These are phyloP conservation scores for Orthosia gracilis DNA, from an alignment of 2,888 invertebrate genomes.

Conservation along the genomic window DNA sequence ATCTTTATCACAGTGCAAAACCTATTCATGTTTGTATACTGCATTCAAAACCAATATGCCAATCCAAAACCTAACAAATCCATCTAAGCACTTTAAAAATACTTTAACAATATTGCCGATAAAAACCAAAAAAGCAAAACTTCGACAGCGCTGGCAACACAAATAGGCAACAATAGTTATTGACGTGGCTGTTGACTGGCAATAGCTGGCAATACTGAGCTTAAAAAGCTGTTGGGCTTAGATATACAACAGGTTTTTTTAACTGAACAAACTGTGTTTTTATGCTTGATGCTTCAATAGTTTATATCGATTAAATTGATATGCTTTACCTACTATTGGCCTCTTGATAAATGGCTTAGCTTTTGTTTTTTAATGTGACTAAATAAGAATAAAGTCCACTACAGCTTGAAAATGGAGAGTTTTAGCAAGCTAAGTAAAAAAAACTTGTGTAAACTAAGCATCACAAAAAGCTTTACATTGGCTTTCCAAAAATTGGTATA, in stretches of 20 bases:
- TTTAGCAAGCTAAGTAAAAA: background rate
- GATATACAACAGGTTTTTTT: conserved; percentile 24
- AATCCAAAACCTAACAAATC: conserved; percentile 32
- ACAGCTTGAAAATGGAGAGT: background rate
- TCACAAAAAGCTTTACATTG: background rate
- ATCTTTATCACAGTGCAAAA: background rate
- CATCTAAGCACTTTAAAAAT: conserved; percentile 14
- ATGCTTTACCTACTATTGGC: background rate
- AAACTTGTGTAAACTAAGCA: background rate
- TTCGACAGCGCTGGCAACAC: conserved; percentile 23
- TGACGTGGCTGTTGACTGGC: conserved; percentile 22
- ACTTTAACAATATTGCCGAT: conserved; percentile 31
- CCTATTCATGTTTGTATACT: background rate
- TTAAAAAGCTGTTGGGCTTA: conserved; percentile 18
- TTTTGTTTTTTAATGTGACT: background rate
- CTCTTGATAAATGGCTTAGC: background rate
- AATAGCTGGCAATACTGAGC: conserved; percentile 12
- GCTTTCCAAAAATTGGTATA: no score
- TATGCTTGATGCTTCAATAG: background rate
- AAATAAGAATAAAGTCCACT: background rate
- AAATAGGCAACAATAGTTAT: conserved; percentile 38
- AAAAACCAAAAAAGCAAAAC: conserved; percentile 19
- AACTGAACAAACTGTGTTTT: background rate
- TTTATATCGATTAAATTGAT: background rate
- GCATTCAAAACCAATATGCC: conserved; percentile 8